phyloP scores from a whole-genome alignment of 2,888 invertebrate species.

The Diplolepis rosae region DNA sequence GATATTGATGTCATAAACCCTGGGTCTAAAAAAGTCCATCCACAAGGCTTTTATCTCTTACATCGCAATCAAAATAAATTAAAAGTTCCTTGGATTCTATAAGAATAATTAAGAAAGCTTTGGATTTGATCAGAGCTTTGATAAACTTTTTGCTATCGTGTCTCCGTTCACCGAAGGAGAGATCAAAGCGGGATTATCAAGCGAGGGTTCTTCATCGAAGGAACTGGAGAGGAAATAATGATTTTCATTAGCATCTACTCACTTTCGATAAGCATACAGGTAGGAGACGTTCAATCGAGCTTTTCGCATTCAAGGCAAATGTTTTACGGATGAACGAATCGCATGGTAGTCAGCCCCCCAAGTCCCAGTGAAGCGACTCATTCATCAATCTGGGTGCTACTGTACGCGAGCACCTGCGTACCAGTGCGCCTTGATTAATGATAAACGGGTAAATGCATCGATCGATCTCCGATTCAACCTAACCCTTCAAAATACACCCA shows the following conservation, averaged over 20 bases:
- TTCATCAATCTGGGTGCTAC: conserved; percentile 62
- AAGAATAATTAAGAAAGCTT: conserved; percentile 9
- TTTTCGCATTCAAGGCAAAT: conserved; percentile 39
- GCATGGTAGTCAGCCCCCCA: conserved; percentile 9
- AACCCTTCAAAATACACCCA: background rate
- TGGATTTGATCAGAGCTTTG: conserved; percentile 26
- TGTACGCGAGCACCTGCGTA: conserved; percentile 61
- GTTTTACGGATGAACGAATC: conserved; percentile 33
- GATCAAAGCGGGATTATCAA: conserved; percentile 23
- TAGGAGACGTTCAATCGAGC: conserved; percentile 37
- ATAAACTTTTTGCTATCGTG: conserved; percentile 29
- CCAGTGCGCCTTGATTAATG: conserved; percentile 65
- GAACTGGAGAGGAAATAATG: conserved; percentile 15
- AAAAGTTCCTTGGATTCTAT: conserved; percentile 4
- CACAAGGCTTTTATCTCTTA: background rate
- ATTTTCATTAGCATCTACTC: conserved; percentile 25
- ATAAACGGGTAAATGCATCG: conserved; percentile 61
- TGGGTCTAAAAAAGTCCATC: background rate
- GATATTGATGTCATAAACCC: too few relatives aligned
- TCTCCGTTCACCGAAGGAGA: conserved; percentile 28
- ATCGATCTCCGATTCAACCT: conserved; percentile 50
- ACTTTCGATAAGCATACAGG: conserved; percentile 31
- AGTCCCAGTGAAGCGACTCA: conserved; percentile 52
- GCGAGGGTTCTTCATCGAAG: conserved; percentile 2
- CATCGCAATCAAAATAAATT: conserved; percentile 19